Conservation (phyloP, 2,113 vertebrate genomes). For the Machaerirhynchus nigripectus region DNA sequence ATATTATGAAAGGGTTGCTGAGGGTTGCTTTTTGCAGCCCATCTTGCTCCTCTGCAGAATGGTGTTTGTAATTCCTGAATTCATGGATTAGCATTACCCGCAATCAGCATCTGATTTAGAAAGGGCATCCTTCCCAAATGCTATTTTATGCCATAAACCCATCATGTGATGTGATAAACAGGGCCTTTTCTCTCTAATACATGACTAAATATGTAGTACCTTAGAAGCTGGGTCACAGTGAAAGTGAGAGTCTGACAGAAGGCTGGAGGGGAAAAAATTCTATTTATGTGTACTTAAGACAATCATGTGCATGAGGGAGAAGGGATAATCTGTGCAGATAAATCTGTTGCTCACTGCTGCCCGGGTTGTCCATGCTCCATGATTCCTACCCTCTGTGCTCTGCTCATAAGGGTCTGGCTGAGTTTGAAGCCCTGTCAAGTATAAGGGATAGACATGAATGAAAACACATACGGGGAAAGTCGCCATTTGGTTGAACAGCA, state of each 20-base stretch:
- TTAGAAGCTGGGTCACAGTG: background rate
- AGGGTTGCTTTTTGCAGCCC: background rate
- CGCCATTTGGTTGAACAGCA: background rate
- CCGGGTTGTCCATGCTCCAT: background rate
- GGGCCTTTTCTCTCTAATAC: background rate
- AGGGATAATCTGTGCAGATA: background rate
- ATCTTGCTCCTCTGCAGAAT: background rate
- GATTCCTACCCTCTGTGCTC: background rate
- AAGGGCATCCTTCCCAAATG: background rate
- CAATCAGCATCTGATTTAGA: background rate
- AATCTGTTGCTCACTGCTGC: background rate
- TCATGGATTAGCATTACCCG: background rate
- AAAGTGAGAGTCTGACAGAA: constrained; percentile 20
- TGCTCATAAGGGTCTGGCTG: background rate
- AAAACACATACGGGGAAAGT: background rate
- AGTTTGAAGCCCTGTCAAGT: background rate
- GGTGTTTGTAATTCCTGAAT: background rate
- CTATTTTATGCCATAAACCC: background rate
- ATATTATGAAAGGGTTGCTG: background rate
- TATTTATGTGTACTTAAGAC: constrained; percentile 15
- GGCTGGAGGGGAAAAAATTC: background rate
- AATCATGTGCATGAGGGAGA: background rate
- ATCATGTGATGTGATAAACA: background rate
- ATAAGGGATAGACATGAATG: background rate
- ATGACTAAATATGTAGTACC: background rate